A percentile compares a stretch with the other conserved stretches of the same genome.
phyloP scores from a whole-genome alignment of 2,888 invertebrate genomes.

The Neoascia interrupta region DNA sequence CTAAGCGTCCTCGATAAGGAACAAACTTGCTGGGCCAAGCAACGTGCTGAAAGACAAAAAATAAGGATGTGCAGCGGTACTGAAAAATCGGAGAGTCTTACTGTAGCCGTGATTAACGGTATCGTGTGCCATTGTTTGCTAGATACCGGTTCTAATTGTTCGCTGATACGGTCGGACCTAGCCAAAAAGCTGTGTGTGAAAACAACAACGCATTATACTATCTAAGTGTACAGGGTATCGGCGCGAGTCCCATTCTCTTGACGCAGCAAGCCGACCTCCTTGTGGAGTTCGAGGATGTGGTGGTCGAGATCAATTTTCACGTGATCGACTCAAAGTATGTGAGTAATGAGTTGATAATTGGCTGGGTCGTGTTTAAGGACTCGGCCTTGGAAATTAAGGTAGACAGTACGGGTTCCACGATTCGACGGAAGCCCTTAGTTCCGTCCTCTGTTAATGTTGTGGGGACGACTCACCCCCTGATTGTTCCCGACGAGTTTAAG shows the following conservation, averaged over 20 bases:
- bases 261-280: conserved; percentile 18
- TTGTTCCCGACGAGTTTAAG: not conserved
- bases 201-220: too few species aligned
- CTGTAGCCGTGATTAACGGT: conserved; percentile 42
- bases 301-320: conserved; percentile 10
- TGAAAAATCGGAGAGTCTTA: too few species aligned
- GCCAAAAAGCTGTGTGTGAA: conserved; percentile 23
- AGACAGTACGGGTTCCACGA: conserved; percentile 3
- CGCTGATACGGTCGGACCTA: conserved; percentile 41
- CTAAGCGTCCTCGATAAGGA: too few species aligned
- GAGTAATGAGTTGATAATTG: conserved; percentile 20
- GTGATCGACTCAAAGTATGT: conserved; percentile 9
- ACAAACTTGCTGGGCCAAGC: too few species aligned
- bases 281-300: conserved; percentile 25
- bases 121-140: conserved; percentile 38
- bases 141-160: conserved; percentile 43
- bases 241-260: conserved; percentile 7
- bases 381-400: conserved; percentile 4
- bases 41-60: too few species aligned
- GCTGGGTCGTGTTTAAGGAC: conserved; percentile 15
- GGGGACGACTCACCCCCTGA: not conserved
- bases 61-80: too few species aligned
- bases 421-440: not conserved
- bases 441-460: conserved; percentile 4
- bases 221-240: not conserved